Base-by-base conservation (phyloP, 2,113 vertebrate species). In the Marmota monax region DNA sequence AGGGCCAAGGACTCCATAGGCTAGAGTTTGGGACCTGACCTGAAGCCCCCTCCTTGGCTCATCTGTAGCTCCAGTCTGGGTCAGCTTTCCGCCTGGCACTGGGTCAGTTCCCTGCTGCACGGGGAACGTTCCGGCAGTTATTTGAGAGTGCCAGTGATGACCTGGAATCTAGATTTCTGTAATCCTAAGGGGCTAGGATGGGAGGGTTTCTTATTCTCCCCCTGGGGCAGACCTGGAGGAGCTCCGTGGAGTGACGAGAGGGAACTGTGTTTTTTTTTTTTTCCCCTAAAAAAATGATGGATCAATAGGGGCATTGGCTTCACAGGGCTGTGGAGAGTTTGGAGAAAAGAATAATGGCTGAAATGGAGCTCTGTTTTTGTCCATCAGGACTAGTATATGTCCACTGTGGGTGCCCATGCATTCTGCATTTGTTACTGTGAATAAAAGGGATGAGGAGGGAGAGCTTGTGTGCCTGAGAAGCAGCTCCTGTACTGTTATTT, bases 1-100 rank as follows among this genome's bases (percentile, higher is more conserved):
- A 0, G 18, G 7, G 37, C 4, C 3, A 45, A 5, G 23, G n/a
- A 29, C 22, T 20, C 0, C 0, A 29, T 13, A 67, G 76, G 58
- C 58, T 29, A 25, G 58, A 74, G 58, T 14, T 37, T 27, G 76
- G 42, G 48, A 22, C 34, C 76, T 5, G 79, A 37, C 2, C 23
- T 63, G 45, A 32, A 20, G 72, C 23, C n/a, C 11, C 8, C 0
- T 23, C 25, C 11, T 58, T 2, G 0, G 5, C 87, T 53, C 27
- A 58, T 29, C n/a, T 14, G 29, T 8, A 3, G 6, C 22, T 48
- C 70, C 53, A 5, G 2, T n/a, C 14, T 25, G 27, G 23, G 10
- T 4, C 0, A 12, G 34, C 10, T 18, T 77, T 67, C 32, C 34
- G 69, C 22, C 37, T 9, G 0, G 2, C 0, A 32, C 34, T 5